Evolutionary conservation across 2,797 vertebrate species (phyloP), one percentile per base, ranked within the genome.

Genomic region (Carcharodon carcharias): DNA sequence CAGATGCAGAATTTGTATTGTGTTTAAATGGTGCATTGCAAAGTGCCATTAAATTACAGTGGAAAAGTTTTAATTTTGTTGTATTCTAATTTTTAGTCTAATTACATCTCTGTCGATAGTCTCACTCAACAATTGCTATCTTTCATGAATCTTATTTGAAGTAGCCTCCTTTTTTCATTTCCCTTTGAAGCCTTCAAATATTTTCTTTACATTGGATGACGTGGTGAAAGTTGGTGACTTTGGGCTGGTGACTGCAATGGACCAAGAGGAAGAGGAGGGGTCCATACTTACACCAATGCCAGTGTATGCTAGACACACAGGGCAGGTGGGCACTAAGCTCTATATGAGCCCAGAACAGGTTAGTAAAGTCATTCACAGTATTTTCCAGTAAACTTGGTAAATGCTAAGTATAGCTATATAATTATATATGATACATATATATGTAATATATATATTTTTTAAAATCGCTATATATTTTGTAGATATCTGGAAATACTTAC

Each of bases 291-390:
- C 99, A 0, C 99, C 99, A 2, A 99, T 99, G 97, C 99, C 99
- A 5, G 98, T 98, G 21, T 99, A 99, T 16, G 99, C 99, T 96
- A 98, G 98, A 0, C 99, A 99, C 98, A 99, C 99, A 0, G 99
- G 99, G 96, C 99, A 99, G 98, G 99, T 99, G 31, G 99, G 99
- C 97, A 99, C 99, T 96, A 99, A 99, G 97, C 99, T 99, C 26
- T 99, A 99, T 97, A 99, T 99, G 99, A 99, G 99, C 97, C 99
- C 99, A 0, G 99, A 99, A 97, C 99, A 99, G 99, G 99, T 99
- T 96, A 97, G 98, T 96, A 28, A 96, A 65, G 91, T 65, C 5
- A 54, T 67, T 50, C 80, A 21, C 21, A 0, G 21, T 28, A 26
- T 61, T 56, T 88, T 65, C 28, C 63, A 96, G n/a, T 96, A 6